A percentile compares a stretch with the other conserved stretches of the same genome.
phyloP scores from a whole-genome alignment of 2,113 vertebrate genomes.

The Callospermophilus lateralis region DNA sequence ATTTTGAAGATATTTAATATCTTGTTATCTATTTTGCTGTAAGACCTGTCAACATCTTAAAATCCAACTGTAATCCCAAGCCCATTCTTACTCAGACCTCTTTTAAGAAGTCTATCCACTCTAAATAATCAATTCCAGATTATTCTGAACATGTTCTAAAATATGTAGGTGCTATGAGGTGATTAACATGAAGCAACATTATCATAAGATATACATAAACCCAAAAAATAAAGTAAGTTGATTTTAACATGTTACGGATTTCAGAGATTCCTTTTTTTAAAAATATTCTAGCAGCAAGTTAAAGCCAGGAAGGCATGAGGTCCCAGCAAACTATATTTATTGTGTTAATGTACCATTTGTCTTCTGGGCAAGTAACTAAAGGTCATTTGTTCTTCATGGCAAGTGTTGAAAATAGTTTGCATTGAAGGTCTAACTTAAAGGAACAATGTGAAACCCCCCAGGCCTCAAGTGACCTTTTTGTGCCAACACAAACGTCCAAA shows the following conservation, averaged over 20 bases:
- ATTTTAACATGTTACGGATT: constrained; percentile 12
- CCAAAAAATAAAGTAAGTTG: constrained; percentile 33
- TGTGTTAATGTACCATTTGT: constrained; percentile 88
- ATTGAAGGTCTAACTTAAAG: constrained; percentile 90
- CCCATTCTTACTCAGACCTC: background rate
- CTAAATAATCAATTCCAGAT: background rate
- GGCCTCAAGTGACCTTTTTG: constrained; percentile 89
- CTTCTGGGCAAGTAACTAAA: constrained; percentile 91
- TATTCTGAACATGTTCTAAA: background rate
- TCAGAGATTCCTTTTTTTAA: constrained; percentile 38
- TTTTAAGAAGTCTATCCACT: background rate
- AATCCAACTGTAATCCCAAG: background rate
- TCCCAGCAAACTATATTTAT: constrained; percentile 85
- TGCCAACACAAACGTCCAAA: constrained; percentile 85
- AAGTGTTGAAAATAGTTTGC: constrained; percentile 92
- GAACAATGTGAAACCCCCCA: constrained; percentile 89
- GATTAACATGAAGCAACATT: background rate
- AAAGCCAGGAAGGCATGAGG: constrained; percentile 75
- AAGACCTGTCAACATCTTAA: background rate
- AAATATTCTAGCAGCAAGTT: constrained; percentile 81
- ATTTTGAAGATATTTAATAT: constrained; percentile 17
- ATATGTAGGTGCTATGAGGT: background rate
- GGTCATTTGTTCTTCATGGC: constrained; percentile 91
- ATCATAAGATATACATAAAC: constrained; percentile 18
- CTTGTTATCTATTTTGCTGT: background rate